These are phyloP conservation scores for Pheosia gnoma DNA, from an alignment of 2,888 invertebrate genomes.

Conservation along the genomic window DNA sequence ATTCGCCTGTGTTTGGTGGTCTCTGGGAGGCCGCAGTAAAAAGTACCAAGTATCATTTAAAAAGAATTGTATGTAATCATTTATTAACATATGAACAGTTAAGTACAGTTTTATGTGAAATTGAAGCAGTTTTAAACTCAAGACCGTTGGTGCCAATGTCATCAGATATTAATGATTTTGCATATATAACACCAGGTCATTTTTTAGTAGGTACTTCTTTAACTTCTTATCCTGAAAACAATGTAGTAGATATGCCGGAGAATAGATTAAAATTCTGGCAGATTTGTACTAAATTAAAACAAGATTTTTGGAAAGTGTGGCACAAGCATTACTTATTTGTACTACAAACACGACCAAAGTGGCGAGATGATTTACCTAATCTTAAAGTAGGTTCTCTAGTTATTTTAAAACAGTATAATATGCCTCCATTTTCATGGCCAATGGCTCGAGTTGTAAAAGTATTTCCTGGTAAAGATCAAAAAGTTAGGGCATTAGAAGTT, in stretches of 20 bases:
- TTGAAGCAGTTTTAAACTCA: constrained; percentile 15
- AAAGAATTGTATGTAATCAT: constrained; percentile 15
- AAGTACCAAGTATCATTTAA: constrained; percentile 22
- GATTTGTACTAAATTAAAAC: constrained; percentile 10
- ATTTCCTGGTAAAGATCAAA: constrained; percentile 14
- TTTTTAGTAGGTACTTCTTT: constrained; percentile 16
- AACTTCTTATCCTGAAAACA: constrained; percentile 15
- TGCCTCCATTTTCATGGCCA: constrained; percentile 14
- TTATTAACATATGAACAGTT: constrained; percentile 22
- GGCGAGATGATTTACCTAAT: constrained; percentile 9
- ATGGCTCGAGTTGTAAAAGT: constrained; percentile 19
- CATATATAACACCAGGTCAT: constrained; percentile 19
- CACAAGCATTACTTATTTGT: constrained; percentile 16
- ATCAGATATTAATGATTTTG: constrained; percentile 14
- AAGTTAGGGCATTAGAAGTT: constrained; percentile 20
- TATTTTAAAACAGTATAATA: constrained; percentile 18
- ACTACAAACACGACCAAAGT: constrained; percentile 17
- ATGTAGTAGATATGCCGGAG: constrained; percentile 8
- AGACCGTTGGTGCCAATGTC: constrained; percentile 19
- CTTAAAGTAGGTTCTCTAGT: constrained; percentile 13
- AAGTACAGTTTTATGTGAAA: constrained; percentile 10
- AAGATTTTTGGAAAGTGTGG: constrained; percentile 18
- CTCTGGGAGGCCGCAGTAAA: constrained; percentile 19
- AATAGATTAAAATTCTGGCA: constrained; percentile 21
- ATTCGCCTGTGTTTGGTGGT: constrained; percentile 13